Conservation (phyloP, 2,113 vertebrate genomes). For the Paradisaea rubra region DNA sequence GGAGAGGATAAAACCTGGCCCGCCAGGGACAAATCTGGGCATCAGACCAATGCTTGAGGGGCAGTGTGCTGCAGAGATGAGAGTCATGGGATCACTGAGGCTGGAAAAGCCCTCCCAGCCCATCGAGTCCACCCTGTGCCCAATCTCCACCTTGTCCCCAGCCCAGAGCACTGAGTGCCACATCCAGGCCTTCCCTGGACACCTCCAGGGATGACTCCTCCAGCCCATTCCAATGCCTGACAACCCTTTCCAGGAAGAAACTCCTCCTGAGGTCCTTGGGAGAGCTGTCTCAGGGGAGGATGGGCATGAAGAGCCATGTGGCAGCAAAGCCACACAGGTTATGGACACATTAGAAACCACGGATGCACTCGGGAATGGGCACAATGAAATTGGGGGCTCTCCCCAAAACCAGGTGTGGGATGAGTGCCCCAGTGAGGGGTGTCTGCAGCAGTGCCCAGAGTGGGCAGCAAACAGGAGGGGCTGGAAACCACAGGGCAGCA, state of each 20-base stretch:
- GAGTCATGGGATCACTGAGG: neutral
- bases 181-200: neutral
- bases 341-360: neutral
- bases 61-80: neutral
- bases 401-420: neutral
- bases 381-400: neutral
- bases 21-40: neutral
- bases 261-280: neutral
- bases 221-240: neutral
- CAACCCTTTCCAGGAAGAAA: neutral
- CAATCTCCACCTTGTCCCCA: neutral
- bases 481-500: neutral
- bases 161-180: neutral
- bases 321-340: neutral
- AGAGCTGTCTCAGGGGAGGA: neutral
- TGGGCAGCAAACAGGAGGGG: neutral
- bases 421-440: neutral
- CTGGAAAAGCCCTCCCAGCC: neutral
- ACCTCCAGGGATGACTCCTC: neutral
- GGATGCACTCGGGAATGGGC: neutral
- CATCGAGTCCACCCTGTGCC: neutral
- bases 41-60: neutral
- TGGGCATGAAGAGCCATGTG: neutral
- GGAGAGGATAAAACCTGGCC: neutral
- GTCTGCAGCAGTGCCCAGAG: neutral